phyloP scores from a whole-genome alignment of 2,113 vertebrate genomes.

The Stomatorhinus ivindoensis region DNA sequence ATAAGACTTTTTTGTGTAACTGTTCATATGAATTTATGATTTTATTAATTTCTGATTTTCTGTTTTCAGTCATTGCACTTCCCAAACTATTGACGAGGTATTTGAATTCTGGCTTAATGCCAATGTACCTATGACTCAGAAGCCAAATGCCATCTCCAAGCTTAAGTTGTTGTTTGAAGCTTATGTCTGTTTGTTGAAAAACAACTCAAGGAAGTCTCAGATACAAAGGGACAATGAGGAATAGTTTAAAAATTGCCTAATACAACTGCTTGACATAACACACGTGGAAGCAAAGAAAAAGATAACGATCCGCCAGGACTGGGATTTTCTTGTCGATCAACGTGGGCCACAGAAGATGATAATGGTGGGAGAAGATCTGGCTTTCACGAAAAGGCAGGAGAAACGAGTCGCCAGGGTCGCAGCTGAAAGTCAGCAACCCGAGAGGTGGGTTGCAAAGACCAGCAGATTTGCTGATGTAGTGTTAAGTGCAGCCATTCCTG shows the following conservation, averaged over 20 bases:
- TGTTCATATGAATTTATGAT: too few relatives aligned
- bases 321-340: background rate
- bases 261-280: background rate
- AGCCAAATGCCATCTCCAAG: background rate
- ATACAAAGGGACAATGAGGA: background rate
- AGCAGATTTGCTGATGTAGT: background rate
- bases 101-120: too few relatives aligned
- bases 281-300: background rate
- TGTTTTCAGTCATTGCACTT: too few relatives aligned
- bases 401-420: background rate
- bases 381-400: background rate
- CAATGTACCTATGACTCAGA: too few relatives aligned
- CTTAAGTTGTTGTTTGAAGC: too few relatives aligned
- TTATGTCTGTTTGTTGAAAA: background rate
- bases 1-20: too few relatives aligned
- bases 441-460: background rate
- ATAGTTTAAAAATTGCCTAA: background rate
- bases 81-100: too few relatives aligned
- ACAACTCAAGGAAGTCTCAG: background rate
- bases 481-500: background rate
- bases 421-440: background rate
- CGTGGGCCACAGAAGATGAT: background rate
- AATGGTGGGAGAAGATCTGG: background rate
- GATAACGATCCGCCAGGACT: background rate
- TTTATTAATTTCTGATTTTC: too few relatives aligned